phyloP scores from a whole-genome alignment of 2,888 invertebrate genomes.

The Agrochola litura region DNA sequence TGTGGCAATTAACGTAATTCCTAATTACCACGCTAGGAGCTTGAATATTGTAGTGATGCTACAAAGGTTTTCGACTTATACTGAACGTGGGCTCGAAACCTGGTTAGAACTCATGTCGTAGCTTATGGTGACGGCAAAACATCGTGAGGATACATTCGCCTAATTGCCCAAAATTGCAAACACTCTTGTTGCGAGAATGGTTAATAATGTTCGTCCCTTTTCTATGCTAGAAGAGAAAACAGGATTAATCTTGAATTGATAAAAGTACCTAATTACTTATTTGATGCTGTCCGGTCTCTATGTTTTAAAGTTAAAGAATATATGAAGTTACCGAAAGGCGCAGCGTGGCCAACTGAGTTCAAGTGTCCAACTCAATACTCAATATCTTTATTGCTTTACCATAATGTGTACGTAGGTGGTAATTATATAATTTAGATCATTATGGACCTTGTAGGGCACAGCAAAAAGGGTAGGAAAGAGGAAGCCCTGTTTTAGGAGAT shows the following conservation, averaged over 20 bases:
- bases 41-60: not conserved
- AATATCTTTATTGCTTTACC: too few relatives aligned
- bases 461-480: too few relatives aligned
- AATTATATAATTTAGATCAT: too few relatives aligned
- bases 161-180: too few relatives aligned
- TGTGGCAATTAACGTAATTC: not conserved
- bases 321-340: not conserved
- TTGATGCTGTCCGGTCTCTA: too few relatives aligned
- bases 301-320: too few relatives aligned
- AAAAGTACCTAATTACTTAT: too few relatives aligned
- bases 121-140: not conserved
- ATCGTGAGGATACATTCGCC: not conserved
- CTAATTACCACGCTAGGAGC: conserved; percentile 4
- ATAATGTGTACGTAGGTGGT: too few relatives aligned
- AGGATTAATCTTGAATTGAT: not conserved
- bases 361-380: too few relatives aligned
- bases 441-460: too few relatives aligned
- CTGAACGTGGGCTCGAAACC: not conserved
- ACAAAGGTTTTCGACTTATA: not conserved
- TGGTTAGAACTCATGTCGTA: not conserved
- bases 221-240: not conserved
- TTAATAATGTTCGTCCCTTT: not conserved
- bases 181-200: not conserved
- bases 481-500: too few relatives aligned
- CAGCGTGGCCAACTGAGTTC: too few relatives aligned